These are phyloP conservation scores for Habrosyne pyritoides DNA, from an alignment of 2,888 invertebrate genomes.

Conservation along the genomic window DNA sequence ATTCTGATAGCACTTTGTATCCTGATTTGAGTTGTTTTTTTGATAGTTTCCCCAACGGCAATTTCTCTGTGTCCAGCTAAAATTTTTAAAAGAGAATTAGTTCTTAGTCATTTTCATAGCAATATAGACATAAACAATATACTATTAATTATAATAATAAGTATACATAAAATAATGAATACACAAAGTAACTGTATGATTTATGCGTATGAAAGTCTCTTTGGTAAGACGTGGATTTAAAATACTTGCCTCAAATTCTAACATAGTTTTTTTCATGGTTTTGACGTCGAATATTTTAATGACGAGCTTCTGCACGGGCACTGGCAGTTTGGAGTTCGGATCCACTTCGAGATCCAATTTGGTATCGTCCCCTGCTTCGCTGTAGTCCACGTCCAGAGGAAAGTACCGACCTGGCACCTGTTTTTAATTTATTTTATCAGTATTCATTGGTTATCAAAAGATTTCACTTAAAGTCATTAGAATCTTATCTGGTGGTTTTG, in stretches of 20 bases:
- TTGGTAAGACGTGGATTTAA: background rate
- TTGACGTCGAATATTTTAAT: slow-evolving; percentile 95
- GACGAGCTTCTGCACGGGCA: slow-evolving; percentile 92
- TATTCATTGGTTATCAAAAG: too few relatives aligned
- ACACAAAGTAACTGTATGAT: too few relatives aligned
- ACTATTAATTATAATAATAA: too few relatives aligned
- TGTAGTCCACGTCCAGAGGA: slow-evolving; percentile 96
- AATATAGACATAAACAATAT: too few relatives aligned
- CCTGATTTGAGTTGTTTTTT: slow-evolving; percentile 94
- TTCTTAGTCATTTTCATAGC: background rate
- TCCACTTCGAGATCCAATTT: slow-evolving; percentile 73
- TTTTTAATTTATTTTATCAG: background rate
- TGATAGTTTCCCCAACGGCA: slow-evolving; percentile 98
- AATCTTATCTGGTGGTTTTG: too few relatives aligned
- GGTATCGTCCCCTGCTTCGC: slow-evolving; percentile 80
- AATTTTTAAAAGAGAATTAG: slow-evolving; percentile 15
- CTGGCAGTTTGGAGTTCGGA: slow-evolving; percentile 86
- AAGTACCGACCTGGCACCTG: slow-evolving; percentile 89
- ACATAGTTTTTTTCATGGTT: slow-evolving; percentile 95
- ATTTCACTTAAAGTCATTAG: too few relatives aligned
- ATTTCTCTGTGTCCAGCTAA: slow-evolving; percentile 95
- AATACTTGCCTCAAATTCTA: slow-evolving; percentile 93
- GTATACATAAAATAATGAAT: too few relatives aligned
- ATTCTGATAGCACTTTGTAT: slow-evolving; percentile 89
- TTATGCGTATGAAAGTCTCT: too few relatives aligned